Evolutionary conservation across 2,113 vertebrate genomes (phyloP).

Genomic region (Alethe castanea): DNA sequence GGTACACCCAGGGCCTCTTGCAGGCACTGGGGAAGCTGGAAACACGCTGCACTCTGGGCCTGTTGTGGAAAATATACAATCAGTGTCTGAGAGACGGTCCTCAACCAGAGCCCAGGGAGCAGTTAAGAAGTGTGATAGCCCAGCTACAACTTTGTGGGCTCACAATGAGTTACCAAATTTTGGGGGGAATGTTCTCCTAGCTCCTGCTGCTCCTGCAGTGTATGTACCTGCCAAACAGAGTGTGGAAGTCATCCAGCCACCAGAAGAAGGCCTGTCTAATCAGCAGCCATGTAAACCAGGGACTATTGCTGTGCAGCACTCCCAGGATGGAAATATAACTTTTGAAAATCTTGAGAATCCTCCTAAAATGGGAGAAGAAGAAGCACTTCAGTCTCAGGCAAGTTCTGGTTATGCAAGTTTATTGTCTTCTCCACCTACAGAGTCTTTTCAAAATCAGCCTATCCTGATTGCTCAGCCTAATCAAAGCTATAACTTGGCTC

Average conservation of each 20-base stretch:
- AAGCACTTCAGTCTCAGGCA: constrained; percentile 78
- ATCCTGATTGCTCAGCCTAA: constrained; percentile 88
- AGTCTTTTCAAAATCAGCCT: constrained; percentile 83
- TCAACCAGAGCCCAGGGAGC: constrained; percentile 80
- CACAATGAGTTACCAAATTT: constrained; percentile 87
- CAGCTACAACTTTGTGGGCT: constrained; percentile 94
- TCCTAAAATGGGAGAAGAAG: constrained; percentile 85
- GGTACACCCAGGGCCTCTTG: constrained; percentile 46
- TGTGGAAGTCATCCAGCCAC: constrained; percentile 85
- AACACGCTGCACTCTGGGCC: constrained; percentile 46
- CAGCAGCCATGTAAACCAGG: constrained; percentile 43
- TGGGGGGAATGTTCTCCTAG: constrained; percentile 85
- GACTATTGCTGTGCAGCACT: constrained; percentile 2
- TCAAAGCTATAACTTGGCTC: constrained; percentile 81
- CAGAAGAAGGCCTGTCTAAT: constrained; percentile 78
- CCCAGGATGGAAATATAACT: constrained; percentile 56
- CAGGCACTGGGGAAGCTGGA: constrained; percentile 1
- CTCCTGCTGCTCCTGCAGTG: constrained; percentile 88
- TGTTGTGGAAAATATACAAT: constrained; percentile 35
- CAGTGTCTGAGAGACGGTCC: constrained; percentile 71
- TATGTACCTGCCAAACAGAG: constrained; percentile 78
- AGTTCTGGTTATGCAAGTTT: constrained; percentile 88
- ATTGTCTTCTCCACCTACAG: constrained; percentile 79
- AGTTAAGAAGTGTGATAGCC: constrained; percentile 88
- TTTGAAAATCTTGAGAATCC: constrained; percentile 96